Conservation (phyloP, 1,140 invertebrate species). For the Nymphalis io region DNA sequence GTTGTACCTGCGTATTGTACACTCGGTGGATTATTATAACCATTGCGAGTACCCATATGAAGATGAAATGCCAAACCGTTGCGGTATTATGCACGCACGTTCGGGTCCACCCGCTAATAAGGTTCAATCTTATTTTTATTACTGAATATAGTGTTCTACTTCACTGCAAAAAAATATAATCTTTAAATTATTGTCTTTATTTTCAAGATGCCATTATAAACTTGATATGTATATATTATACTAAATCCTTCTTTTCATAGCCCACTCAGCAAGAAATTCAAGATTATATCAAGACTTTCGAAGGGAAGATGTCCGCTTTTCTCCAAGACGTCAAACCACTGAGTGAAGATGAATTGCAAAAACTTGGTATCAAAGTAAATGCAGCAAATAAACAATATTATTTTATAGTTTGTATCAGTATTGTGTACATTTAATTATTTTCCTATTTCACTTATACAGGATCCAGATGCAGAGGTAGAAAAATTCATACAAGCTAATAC, state of each 20-base stretch:
- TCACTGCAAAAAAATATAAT: too few species aligned
- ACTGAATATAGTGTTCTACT: too few species aligned
- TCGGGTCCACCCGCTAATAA: slow-evolving; percentile 91
- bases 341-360: slow-evolving; percentile 90
- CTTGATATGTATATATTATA: background rate
- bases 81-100: slow-evolving; percentile 98
- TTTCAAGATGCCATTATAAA: too few species aligned
- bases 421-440: background rate
- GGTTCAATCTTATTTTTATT: slow-evolving; percentile 68
- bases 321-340: slow-evolving; percentile 86
- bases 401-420: too few species aligned
- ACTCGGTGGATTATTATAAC: slow-evolving; percentile 99
- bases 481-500: slow-evolving; percentile 97
- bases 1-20: slow-evolving; percentile 97
- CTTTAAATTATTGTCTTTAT: too few species aligned
- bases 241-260: slow-evolving; percentile 50
- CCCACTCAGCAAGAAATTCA: slow-evolving; percentile 85
- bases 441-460: slow-evolving; percentile 50
- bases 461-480: slow-evolving; percentile 94
- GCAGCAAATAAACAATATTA: background rate
- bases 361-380: slow-evolving; percentile 89
- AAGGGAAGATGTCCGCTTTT: slow-evolving; percentile 94
- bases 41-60: slow-evolving; percentile 99
- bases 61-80: slow-evolving; percentile 99
- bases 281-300: slow-evolving; percentile 90